Evolutionary conservation across 1,140 invertebrate species (phyloP).

Genomic region (Camponotus floridanus): DNA sequence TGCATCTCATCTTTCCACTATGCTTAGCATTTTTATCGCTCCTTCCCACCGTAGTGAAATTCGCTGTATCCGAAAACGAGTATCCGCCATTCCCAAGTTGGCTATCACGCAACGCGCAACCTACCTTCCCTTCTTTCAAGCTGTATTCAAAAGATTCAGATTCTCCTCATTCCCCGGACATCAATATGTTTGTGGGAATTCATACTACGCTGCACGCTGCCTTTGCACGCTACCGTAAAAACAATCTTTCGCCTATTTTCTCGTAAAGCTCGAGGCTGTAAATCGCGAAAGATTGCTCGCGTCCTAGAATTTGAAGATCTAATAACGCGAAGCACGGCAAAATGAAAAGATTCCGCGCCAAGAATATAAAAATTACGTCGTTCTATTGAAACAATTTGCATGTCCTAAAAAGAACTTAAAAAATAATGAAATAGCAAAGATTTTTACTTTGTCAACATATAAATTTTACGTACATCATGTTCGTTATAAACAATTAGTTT

Average conservation of each 20-base stretch:
- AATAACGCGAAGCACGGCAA: constrained; percentile 20
- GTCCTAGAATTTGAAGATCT: neutral
- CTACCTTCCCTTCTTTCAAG: constrained; percentile 4
- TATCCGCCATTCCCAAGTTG: constrained; percentile 32
- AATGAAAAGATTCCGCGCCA: constrained; percentile 26
- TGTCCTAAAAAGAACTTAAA: neutral
- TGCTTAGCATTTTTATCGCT: constrained; percentile 69
- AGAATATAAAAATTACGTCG: neutral
- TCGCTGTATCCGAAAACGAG: constrained; percentile 50
- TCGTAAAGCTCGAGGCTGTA: neutral
- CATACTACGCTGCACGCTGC: neutral
- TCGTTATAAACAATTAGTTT: neutral
- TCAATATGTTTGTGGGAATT: constrained; percentile 51
- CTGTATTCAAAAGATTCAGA: constrained; percentile 40
- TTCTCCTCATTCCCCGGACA: constrained; percentile 39
- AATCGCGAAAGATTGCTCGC: neutral
- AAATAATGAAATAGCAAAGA: neutral
- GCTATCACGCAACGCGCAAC: constrained; percentile 30
- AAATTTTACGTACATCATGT: neutral
- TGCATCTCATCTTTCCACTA: constrained; percentile 46
- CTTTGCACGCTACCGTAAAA: constrained; percentile 17
- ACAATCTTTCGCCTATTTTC: constrained; percentile 32
- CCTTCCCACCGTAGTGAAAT: constrained; percentile 55
- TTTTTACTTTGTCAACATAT: neutral
- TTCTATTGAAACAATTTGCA: neutral